These are phyloP conservation scores for Tursiops truncatus DNA, from an alignment of 2,113 vertebrate genomes.

Conservation along the genomic window DNA sequence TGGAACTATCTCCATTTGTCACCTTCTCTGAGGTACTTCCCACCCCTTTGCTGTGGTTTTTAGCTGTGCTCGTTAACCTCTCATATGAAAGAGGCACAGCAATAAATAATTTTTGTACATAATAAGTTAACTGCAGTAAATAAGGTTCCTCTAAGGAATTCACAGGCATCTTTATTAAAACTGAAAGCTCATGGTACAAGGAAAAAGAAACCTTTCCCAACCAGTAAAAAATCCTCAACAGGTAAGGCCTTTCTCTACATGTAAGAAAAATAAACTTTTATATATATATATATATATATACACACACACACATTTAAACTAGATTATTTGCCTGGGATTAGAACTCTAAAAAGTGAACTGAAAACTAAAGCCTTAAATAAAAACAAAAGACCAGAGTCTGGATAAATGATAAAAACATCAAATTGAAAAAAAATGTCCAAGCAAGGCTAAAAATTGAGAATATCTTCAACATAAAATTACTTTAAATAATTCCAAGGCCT, in stretches of 20 bases:
- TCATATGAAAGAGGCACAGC: not conserved
- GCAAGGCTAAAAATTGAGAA: not conserved
- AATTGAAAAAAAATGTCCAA: not conserved
- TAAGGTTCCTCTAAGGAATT: conserved; percentile 23
- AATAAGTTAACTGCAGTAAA: conserved; percentile 53
- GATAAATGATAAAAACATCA: not conserved
- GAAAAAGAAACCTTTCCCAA: conserved; percentile 15
- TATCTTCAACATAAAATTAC: conserved; percentile 34
- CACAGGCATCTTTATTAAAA: conserved; percentile 39
- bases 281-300: not conserved
- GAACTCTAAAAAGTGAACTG: not conserved
- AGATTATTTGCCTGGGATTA: conserved; percentile 5
- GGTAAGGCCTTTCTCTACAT: not conserved
- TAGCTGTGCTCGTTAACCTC: conserved; percentile 58
- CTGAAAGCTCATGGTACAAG: conserved; percentile 39
- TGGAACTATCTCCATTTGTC: conserved; percentile 67
- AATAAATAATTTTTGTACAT: conserved; percentile 55
- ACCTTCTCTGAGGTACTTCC: conserved; percentile 35
- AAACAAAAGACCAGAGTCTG: not conserved
- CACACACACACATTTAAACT: not conserved
- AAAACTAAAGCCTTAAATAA: not conserved
- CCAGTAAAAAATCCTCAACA: not conserved
- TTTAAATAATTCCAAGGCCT: conserved; percentile 9
- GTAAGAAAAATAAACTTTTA: not conserved
- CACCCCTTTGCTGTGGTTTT: conserved; percentile 68